Evolutionary conservation across 2,888 invertebrate genomes (phyloP).

Genomic region (Coelogynopora nodosa): DNA sequence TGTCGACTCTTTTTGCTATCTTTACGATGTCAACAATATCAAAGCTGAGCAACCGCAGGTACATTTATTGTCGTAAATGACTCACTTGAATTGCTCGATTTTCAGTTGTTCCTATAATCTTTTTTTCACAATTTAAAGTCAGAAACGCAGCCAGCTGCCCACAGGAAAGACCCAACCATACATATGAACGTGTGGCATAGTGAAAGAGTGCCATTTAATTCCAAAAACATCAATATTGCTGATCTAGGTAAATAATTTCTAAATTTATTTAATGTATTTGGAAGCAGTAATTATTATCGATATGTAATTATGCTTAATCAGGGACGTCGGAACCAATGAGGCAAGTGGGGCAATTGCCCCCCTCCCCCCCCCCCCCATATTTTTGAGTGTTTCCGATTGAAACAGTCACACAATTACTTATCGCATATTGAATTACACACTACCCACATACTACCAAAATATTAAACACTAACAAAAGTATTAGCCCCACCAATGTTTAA

Average conservation of each 20-base stretch:
- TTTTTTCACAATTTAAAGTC: not conserved
- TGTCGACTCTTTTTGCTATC: not conserved
- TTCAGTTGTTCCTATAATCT: not conserved
- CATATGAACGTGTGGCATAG: not conserved
- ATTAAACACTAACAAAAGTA: too few relatives aligned
- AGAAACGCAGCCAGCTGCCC: not conserved
- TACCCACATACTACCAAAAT: too few relatives aligned
- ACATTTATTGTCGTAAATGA: not conserved
- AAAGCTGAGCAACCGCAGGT: not conserved
- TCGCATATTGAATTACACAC: too few relatives aligned
- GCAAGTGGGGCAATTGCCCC: too few relatives aligned
- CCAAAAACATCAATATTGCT: not conserved
- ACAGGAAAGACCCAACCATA: not conserved
- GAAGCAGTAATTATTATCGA: too few relatives aligned
- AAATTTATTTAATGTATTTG: not conserved
- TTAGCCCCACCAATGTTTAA: too few relatives aligned
- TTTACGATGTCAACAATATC: not conserved
- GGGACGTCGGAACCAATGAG: too few relatives aligned
- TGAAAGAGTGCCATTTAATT: not conserved
- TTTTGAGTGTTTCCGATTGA: too few relatives aligned
- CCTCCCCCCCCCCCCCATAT: too few relatives aligned
- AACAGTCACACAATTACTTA: too few relatives aligned
- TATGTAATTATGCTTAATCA: too few relatives aligned
- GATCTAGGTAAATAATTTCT: not conserved
- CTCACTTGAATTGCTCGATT: not conserved